Percentiles rank a stretch among this genome's conserved stretches.
Conservation (phyloP, 2,888 invertebrate genomes). For the Lasioglossum morio region DNA sequence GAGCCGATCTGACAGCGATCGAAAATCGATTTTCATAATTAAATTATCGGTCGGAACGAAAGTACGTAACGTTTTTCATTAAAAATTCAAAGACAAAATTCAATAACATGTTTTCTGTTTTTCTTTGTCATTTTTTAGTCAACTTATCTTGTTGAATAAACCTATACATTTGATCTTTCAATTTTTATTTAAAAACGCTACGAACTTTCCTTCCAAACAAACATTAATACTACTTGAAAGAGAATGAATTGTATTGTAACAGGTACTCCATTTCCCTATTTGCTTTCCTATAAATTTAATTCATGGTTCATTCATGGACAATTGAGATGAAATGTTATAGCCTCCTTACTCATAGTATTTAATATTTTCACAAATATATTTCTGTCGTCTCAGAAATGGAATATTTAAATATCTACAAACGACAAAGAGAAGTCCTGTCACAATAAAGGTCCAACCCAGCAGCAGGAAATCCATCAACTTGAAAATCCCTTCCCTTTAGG, state of each 20-base stretch:
- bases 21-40: not conserved
- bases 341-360: not conserved
- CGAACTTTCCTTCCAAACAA: not conserved
- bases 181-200: no score
- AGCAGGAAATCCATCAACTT: not conserved
- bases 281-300: no score
- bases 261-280: no score
- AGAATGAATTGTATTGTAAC: no score
- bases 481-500: not conserved
- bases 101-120: no score
- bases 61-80: not conserved
- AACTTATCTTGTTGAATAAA: not conserved
- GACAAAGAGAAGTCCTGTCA: no score
- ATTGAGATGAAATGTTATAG: not conserved
- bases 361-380: no score
- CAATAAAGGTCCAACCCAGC: not conserved
- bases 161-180: no score
- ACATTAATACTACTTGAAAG: not conserved
- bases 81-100: no score
- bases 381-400: no score
- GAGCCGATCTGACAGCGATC: not conserved
- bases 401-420: not conserved
- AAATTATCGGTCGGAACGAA: not conserved
- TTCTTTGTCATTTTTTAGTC: not conserved
- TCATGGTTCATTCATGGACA: not conserved